These are phyloP conservation scores for Pica pica DNA, from an alignment of 2,113 vertebrate genomes.

Conservation along the genomic window DNA sequence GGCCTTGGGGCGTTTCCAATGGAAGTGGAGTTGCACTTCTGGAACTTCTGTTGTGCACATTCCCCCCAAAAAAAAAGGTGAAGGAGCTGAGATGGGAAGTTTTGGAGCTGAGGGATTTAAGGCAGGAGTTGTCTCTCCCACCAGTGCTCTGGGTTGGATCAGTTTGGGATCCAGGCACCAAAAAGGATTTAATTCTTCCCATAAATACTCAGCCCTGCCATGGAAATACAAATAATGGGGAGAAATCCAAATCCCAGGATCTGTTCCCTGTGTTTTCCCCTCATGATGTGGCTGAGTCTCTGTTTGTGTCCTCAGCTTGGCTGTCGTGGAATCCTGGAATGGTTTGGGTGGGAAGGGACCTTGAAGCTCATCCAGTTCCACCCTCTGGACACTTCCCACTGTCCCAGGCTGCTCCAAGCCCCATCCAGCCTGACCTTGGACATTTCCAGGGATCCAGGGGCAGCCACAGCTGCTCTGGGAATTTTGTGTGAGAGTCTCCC, in stretches of 20 bases:
- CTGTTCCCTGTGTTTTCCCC: background rate
- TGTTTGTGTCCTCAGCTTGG: background rate
- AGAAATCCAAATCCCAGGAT: background rate
- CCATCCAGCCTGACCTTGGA: background rate
- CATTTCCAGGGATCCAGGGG: background rate
- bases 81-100: background rate
- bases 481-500: too few species aligned
- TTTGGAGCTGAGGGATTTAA: background rate
- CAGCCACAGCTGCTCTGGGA: background rate
- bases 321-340: background rate
- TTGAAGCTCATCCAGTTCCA: background rate
- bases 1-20: background rate
- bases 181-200: background rate
- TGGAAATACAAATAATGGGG: background rate
- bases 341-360: background rate
- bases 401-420: background rate
- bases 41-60: background rate
- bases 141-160: background rate
- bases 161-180: background rate
- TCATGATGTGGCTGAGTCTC: background rate
- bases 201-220: fast-evolving
- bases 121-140: background rate
- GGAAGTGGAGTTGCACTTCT: background rate
- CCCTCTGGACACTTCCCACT: background rate
- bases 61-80: background rate